Evolutionary conservation across 2,888 invertebrate genomes (phyloP).

Genomic region (Epiperipatus broadwayi): DNA sequence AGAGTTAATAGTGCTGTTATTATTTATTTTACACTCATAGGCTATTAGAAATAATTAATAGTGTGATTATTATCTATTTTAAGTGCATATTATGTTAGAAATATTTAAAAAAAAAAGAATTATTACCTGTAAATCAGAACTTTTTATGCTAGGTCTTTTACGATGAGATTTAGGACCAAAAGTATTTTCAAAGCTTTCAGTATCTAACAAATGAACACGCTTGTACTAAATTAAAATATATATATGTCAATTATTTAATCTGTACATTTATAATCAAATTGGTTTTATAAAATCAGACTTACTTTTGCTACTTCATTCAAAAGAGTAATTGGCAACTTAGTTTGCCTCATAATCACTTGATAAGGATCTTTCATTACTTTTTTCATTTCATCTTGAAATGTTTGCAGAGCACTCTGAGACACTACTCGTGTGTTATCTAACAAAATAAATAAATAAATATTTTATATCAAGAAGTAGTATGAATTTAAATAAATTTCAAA

Average conservation of each 20-base stretch:
- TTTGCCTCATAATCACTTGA: constrained; percentile 89
- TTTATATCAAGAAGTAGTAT: background rate
- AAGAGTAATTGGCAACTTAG: constrained; percentile 77
- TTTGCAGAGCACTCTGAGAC: constrained; percentile 48
- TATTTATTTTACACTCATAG: no score
- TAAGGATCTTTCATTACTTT: constrained; percentile 88
- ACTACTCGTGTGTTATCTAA: constrained; percentile 75
- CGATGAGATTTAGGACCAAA: constrained; percentile 86
- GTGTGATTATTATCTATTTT: no score
- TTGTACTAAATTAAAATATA: constrained; percentile 40
- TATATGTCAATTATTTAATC: background rate
- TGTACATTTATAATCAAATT: background rate
- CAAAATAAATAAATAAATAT: no score
- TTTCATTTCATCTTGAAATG: constrained; percentile 69
- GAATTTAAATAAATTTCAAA: constrained; percentile 7
- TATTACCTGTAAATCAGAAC: constrained; percentile 53
- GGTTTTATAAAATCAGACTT: constrained; percentile 6
- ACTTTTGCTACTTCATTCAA: constrained; percentile 59
- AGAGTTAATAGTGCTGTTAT: no score
- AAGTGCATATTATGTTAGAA: no score
- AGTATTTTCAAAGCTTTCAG: constrained; percentile 76
- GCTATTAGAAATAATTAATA: no score
- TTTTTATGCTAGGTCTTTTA: constrained; percentile 56
- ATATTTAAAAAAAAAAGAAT: no score
- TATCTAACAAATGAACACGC: constrained; percentile 81